Evolutionary conservation across 2,797 vertebrate genomes (phyloP).

Genomic region (Naso thynnoides): DNA sequence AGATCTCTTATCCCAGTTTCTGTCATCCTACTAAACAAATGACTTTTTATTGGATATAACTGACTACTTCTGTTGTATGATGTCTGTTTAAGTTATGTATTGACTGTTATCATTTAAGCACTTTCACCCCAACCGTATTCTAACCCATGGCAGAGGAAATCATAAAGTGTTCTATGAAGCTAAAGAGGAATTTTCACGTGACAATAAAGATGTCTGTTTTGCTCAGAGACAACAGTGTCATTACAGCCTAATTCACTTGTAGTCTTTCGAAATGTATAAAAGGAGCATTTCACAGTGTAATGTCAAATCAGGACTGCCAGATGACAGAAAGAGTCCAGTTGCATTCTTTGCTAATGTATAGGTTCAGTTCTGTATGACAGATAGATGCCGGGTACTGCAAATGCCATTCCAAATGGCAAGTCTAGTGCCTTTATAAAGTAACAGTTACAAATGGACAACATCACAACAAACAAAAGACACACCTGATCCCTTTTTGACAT

Average conservation of each 20-base stretch:
- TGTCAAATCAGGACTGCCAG: slow-evolving; percentile 32
- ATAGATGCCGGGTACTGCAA: slow-evolving; percentile 75
- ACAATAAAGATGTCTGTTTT: not conserved
- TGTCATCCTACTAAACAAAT: too few relatives aligned
- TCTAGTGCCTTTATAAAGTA: slow-evolving; percentile 73
- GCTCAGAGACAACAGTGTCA: not conserved
- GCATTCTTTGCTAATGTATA: slow-evolving; percentile 34
- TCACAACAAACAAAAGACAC: slow-evolving; percentile 28
- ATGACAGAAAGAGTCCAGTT: slow-evolving; percentile 35
- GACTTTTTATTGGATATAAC: too few relatives aligned
- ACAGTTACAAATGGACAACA: slow-evolving; percentile 35
- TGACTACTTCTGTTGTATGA: too few relatives aligned
- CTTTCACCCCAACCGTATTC: too few relatives aligned
- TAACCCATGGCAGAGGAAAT: too few relatives aligned
- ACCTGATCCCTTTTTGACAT: slow-evolving; percentile 59
- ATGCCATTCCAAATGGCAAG: slow-evolving; percentile 78
- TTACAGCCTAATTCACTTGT: slow-evolving; percentile 1
- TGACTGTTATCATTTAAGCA: too few relatives aligned
- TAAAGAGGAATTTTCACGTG: too few relatives aligned
- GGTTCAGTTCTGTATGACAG: slow-evolving; percentile 79
- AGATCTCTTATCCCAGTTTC: too few relatives aligned
- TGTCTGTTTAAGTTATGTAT: too few relatives aligned
- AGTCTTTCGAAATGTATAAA: slow-evolving; percentile 12
- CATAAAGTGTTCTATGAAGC: too few relatives aligned
- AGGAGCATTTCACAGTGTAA: slow-evolving; percentile 52